Evolutionary conservation across 2,888 invertebrate species (phyloP), one percentile per base, ranked within the genome.

Genomic region (Hartigia nigra): DNA sequence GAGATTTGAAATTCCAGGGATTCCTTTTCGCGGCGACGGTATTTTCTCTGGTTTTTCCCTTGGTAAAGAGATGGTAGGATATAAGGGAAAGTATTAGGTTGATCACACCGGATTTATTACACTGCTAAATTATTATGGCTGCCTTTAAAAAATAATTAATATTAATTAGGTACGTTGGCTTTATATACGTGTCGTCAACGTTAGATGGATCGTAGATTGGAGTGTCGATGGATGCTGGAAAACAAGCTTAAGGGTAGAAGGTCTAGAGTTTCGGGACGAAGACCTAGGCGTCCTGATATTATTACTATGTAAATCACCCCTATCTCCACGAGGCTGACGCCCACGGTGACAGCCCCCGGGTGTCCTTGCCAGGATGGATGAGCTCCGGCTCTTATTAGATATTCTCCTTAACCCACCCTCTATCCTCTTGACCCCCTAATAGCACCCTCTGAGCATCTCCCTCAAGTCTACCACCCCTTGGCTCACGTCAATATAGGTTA

Each of bases 271-370:
- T 72, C 72, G 9, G 12, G 72, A 72, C 31, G 31, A 34, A 31
- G 72, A 72, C 32, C 31, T 31, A 72, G 32, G 81, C 85, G 87
- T 86, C 87, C 89, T 89, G 88, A 91, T 91, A 92, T 92, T 92
- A 92, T 92, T 92, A 92, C 91, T 91, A 92, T 92, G 92, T 91
- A 92, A 92, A 92, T 92, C 90, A 91, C 88, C 87, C 87, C 86
- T 85, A 84, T 85, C 84, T 84, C 84, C 80, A 34, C 78, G 81
- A 80, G 83, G 86, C 87, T 88, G 89, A 90, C 90, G 90, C 91
- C 89, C 87, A 89, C 89, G 89, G 91, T 91, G 90, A 90, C 90
- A 91, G 90, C 90, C 89, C 88, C 89, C 85, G 87, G 89, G 89
- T 90, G 87, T 88, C 86, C 86, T 84, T 84, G 84, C 82, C 82